Conservation (phyloP, 2,888 invertebrate genomes). For the Hirtodrosophila alboralis region DNA sequence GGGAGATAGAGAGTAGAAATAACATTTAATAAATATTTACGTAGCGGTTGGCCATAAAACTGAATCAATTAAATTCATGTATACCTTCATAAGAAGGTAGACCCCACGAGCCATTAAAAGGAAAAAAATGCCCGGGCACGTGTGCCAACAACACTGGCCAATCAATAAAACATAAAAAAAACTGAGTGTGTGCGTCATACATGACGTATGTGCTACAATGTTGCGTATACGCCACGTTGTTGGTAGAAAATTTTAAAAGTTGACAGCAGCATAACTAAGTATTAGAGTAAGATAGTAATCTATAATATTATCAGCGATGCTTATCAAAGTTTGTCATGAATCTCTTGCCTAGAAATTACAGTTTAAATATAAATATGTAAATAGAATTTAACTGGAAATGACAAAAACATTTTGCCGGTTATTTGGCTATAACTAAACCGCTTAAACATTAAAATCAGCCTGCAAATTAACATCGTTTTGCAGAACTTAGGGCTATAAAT, state of each 20-base stretch:
- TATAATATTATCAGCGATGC: no score
- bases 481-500: no score
- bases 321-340: no score
- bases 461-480: no score
- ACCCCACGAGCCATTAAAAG: conserved; percentile 22
- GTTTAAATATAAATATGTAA: no score
- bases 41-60: conserved; percentile 52
- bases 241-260: no score
- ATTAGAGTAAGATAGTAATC: no score
- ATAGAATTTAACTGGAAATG: no score
- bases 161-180: conserved; percentile 66
- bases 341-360: no score
- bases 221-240: conserved; percentile 15
- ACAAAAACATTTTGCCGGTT: neutral
- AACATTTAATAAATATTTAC: conserved; percentile 64
- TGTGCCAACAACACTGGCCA: conserved; percentile 40
- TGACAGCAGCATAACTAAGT: no score
- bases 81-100: conserved; percentile 18
- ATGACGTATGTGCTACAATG: conserved; percentile 41
- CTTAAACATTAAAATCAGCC: no score
- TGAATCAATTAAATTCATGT: conserved; percentile 64
- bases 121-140: conserved; percentile 26
- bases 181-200: conserved; percentile 23
- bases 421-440: no score
- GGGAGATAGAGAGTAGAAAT: conserved; percentile 12